Evolutionary conservation across 2,113 vertebrate genomes (phyloP).

Genomic region (Forbesichthys papilliferus): DNA sequence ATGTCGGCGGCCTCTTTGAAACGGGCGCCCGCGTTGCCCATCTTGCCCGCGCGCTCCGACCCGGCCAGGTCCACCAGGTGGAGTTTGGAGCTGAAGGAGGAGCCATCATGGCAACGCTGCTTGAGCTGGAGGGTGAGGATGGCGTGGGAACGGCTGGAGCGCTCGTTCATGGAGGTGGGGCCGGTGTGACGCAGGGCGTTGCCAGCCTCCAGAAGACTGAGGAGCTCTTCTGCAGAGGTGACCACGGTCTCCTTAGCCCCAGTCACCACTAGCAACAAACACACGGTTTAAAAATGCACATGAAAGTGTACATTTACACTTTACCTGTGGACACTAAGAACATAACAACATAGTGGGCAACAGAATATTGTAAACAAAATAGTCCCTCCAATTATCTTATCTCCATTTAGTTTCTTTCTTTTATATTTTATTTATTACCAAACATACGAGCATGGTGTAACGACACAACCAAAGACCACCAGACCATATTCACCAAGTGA

Average conservation of each 20-base stretch:
- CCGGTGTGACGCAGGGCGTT: slow-evolving; percentile 82
- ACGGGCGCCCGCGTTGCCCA: slow-evolving; percentile 81
- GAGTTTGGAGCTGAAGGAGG: slow-evolving; percentile 80
- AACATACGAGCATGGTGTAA: too few relatives aligned
- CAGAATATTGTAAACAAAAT: too few relatives aligned
- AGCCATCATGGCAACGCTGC: slow-evolving; percentile 58
- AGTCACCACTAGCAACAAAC: slow-evolving; percentile 79
- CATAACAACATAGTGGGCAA: too few relatives aligned
- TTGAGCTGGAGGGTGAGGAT: slow-evolving; percentile 85
- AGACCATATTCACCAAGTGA: too few relatives aligned
- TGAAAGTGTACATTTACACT: too few relatives aligned
- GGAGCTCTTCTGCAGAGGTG: slow-evolving; percentile 82
- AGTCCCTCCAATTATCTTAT: too few relatives aligned
- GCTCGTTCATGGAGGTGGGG: slow-evolving; percentile 85
- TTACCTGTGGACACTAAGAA: too few relatives aligned
- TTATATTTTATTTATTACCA: too few relatives aligned
- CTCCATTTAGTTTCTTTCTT: too few relatives aligned
- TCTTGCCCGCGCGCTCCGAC: slow-evolving; percentile 86
- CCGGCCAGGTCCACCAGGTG: slow-evolving; percentile 92
- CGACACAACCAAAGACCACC: too few relatives aligned
- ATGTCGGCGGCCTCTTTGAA: slow-evolving; percentile 90
- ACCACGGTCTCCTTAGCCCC: slow-evolving; percentile 85
- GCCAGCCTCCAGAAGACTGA: slow-evolving; percentile 80
- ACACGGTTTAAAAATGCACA: background rate
- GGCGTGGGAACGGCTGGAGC: slow-evolving; percentile 88